Evolutionary conservation across 1,140 invertebrate species (phyloP).

Genomic region (Berghia stephanieae): DNA sequence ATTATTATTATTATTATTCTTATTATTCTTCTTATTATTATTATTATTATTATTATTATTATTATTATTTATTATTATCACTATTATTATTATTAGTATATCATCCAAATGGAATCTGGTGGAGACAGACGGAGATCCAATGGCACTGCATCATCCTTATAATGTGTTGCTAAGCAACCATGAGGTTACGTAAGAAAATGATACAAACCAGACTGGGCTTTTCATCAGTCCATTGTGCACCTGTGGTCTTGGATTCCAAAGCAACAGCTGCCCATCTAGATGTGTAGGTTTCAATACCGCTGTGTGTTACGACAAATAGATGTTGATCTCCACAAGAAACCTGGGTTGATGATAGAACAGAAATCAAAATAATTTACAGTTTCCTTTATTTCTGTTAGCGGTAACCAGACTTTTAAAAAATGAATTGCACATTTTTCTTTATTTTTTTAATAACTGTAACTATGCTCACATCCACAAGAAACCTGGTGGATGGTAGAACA

Average conservation of each 20-base stretch:
- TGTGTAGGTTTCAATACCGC: constrained; percentile 82
- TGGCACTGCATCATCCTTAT: no score
- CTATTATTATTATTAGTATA: no score
- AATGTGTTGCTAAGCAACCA: no score
- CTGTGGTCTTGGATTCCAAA: constrained; percentile 37
- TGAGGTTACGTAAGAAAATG: no score
- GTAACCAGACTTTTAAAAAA: neutral
- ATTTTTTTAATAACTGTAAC: neutral
- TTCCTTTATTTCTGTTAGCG: neutral
- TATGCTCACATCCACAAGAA: neutral
- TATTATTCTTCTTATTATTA: no score
- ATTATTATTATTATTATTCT: no score
- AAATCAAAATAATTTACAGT: neutral
- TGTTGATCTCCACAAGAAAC: constrained; percentile 76
- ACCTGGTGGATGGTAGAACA: neutral
- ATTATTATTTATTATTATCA: no score
- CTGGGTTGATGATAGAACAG: constrained; percentile 18
- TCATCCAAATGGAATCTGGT: no score
- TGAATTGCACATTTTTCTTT: neutral
- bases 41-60: no score
- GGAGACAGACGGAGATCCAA: no score
- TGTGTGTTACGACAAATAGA: constrained; percentile 79
- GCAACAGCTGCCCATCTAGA: constrained; percentile 72
- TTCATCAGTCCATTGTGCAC: no score
- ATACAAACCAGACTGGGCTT: no score